Percentiles rank a stretch among this genome's conserved stretches.
Evolutionary conservation across 2,888 invertebrate species (phyloP).

Genomic region (Drosophila phalerata): DNA sequence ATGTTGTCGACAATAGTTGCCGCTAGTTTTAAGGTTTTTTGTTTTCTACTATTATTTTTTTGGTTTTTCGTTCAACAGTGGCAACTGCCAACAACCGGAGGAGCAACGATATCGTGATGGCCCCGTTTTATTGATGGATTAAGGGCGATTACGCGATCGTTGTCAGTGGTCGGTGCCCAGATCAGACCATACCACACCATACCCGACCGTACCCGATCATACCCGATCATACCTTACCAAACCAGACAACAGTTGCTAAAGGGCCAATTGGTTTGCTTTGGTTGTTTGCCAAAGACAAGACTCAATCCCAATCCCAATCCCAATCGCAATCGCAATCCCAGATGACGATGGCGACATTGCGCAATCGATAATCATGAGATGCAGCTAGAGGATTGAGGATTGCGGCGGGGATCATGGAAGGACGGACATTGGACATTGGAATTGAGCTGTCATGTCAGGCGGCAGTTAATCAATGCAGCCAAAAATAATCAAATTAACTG

Average conservation of each 20-base stretch:
- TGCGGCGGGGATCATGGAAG: not conserved
- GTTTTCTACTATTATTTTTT: conserved; percentile 1
- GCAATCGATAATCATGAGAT: conserved; percentile 81
- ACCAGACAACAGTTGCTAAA: conserved; percentile 56
- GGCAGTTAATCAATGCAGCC: conserved; percentile 84
- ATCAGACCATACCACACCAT: conserved; percentile 28
- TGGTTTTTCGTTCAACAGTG: conserved; percentile 52
- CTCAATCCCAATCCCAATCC: conserved; percentile 18
- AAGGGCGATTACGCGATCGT: conserved; percentile 85
- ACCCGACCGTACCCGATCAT: too few relatives aligned
- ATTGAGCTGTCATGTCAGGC: conserved; percentile 85
- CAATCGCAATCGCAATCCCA: too few relatives aligned
- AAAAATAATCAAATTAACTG: conserved; percentile 80
- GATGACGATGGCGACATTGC: conserved; percentile 69
- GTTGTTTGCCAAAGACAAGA: conserved; percentile 68
- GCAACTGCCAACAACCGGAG: conserved; percentile 63
- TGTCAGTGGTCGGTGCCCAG: conserved; percentile 67
- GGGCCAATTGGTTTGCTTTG: conserved; percentile 64
- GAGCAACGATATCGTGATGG: conserved; percentile 81
- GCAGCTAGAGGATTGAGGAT: too few relatives aligned
- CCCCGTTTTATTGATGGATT: conserved; percentile 85
- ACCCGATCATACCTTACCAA: too few relatives aligned
- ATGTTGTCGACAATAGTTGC: conserved; percentile 71
- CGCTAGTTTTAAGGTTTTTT: conserved; percentile 39
- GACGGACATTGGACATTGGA: conserved; percentile 48